These are phyloP conservation scores for Amiota communis DNA, from an alignment of 2,888 invertebrate species.

Conservation along the genomic window DNA sequence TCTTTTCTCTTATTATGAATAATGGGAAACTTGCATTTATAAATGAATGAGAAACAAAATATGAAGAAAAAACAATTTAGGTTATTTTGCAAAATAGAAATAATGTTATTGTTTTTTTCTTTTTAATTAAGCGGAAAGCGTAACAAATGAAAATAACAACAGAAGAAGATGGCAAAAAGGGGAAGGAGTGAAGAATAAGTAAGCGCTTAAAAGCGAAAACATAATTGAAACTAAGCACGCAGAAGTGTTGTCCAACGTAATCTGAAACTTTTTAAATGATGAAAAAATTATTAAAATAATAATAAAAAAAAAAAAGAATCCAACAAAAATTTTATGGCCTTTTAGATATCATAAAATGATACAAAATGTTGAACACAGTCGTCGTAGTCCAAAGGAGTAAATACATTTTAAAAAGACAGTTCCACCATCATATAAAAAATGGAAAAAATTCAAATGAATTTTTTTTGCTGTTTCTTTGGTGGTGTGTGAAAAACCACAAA, in stretches of 20 bases:
- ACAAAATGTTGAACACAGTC: too few species aligned
- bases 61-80: constrained; percentile 43
- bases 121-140: constrained; percentile 65
- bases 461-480: neutral
- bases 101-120: constrained; percentile 30
- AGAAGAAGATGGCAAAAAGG: constrained; percentile 37
- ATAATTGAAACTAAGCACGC: constrained; percentile 63
- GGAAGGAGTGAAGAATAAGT: constrained; percentile 43
- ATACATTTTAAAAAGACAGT: too few species aligned
- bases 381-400: too few species aligned
- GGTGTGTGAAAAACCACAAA: constrained; percentile 16
- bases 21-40: constrained; percentile 10
- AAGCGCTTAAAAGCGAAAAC: constrained; percentile 55
- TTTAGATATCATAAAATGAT: too few species aligned
- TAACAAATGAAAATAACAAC: constrained; percentile 52
- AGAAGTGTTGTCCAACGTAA: constrained; percentile 56
- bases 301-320: too few species aligned
- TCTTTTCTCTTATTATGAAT: too few species aligned
- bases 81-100: constrained; percentile 55
- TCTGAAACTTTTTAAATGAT: constrained; percentile 50
- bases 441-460: too few species aligned
- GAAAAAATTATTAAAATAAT: too few species aligned
- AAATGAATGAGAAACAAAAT: constrained; percentile 51
- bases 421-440: too few species aligned
- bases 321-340: too few species aligned